Evolutionary conservation across 92 coral and sea anemone genomes (phyloP).

Genomic region (Meandrina meandrites): DNA sequence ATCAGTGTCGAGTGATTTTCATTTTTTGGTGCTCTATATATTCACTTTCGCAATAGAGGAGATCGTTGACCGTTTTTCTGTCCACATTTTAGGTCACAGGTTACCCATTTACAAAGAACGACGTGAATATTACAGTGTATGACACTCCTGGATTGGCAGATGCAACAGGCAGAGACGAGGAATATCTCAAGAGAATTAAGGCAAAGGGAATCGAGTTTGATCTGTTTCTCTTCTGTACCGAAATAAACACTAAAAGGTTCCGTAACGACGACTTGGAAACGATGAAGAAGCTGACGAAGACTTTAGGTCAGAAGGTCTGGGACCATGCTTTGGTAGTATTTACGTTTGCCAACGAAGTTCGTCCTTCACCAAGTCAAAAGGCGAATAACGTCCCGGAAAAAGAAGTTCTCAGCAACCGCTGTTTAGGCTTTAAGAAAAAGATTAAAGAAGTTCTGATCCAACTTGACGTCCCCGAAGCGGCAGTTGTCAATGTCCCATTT

Average conservation of each 20-base stretch:
- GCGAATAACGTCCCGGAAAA: neutral
- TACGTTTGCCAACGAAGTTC: conserved; percentile 47
- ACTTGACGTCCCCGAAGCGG: neutral
- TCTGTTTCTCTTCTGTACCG: conserved; percentile 36
- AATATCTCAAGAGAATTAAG: conserved; percentile 24
- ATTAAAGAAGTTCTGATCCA: neutral
- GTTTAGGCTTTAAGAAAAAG: conserved; percentile 5
- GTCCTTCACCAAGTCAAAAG: conserved; percentile 1
- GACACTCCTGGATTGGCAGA: conserved; percentile 58
- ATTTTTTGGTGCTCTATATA: too few relatives aligned
- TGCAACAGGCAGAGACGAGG: conserved; percentile 15
- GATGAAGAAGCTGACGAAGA: conserved; percentile 15
- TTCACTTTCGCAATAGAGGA: too few relatives aligned
- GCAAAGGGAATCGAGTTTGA: neutral
- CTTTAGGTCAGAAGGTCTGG: conserved; percentile 24
- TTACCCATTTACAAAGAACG: neutral
- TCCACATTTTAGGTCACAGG: neutral
- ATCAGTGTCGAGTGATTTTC: neutral
- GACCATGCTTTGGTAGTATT: conserved; percentile 29
- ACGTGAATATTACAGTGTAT: conserved; percentile 28
- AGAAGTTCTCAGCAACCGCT: conserved; percentile 8
- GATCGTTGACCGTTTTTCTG: neutral
- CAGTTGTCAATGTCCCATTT: conserved; percentile 9
- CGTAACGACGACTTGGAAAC: conserved; percentile 44
- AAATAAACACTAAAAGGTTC: conserved; percentile 31